These are phyloP conservation scores for Hydrotaea diabolus DNA, from an alignment of 2,888 invertebrate genomes.

Conservation along the genomic window DNA sequence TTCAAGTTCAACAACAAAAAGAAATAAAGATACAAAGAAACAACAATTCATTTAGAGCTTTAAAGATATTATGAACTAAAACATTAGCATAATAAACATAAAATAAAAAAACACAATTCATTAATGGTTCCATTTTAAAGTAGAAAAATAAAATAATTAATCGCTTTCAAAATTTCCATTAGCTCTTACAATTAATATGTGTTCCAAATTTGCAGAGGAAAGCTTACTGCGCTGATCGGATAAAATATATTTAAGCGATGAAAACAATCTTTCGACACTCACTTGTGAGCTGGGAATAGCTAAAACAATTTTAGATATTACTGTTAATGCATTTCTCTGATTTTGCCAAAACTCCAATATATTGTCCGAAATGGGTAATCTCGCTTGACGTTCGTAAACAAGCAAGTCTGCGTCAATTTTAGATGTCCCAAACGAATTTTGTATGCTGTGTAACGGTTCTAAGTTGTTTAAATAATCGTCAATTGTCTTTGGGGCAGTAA, in stretches of 20 bases:
- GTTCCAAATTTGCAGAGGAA: constrained; percentile 42
- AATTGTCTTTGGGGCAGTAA: background rate
- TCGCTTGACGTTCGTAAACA: constrained; percentile 33
- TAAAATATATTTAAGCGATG: constrained; percentile 46
- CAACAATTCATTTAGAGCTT: too few species aligned
- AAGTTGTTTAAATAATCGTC: background rate
- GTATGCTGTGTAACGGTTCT: background rate
- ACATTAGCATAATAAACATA: background rate
- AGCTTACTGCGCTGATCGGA: constrained; percentile 45
- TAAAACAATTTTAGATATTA: constrained; percentile 38
- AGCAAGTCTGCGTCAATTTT: constrained; percentile 39
- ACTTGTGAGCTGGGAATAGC: constrained; percentile 50
- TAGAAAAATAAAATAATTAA: constrained; percentile 9
- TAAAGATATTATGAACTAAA: background rate
- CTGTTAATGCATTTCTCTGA: constrained; percentile 33
- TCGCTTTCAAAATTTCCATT: constrained; percentile 35
- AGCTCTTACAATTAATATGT: constrained; percentile 44
- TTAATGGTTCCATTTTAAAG: too few species aligned
- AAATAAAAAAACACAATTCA: background rate
- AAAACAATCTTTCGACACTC: constrained; percentile 42
- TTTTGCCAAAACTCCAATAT: constrained; percentile 45
- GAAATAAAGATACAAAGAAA: too few species aligned
- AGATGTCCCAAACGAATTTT: background rate
- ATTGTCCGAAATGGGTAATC: constrained; percentile 47
- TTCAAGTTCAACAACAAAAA: too few species aligned